Base-by-base conservation (phyloP, 2,888 invertebrate genomes). In the Crematogaster levior region DNA sequence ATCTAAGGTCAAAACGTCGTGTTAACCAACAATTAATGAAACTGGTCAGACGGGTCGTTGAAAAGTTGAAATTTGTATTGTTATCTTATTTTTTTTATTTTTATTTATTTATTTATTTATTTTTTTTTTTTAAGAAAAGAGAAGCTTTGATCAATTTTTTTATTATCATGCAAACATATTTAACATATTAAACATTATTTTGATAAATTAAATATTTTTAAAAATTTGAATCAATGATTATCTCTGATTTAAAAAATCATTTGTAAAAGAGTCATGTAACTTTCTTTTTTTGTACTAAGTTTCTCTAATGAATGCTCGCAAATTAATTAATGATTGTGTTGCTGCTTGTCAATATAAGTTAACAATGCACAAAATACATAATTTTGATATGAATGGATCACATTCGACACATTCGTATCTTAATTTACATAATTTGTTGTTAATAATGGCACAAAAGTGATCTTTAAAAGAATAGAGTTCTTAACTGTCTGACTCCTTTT, bases 401-500 rank as follows among this genome's bases (percentile, higher is more conserved):
- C 15, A 2, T 48, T 48, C 9, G 18, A 18, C 15, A n/a, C 3
- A 12, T 34, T 65, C 27, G 40, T 21, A 65, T 70, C 43, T 48
- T 51, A 37, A 74, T 75, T 53, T 30, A 53, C 40, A 63, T 80
- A n/a, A n/a, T 87, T 84, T 65, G 27, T 70, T 56, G 27, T 48
- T 73, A 66, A 74, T 81, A 88, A 84, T 81, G 80, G 74, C 72
- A 61, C 63, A 43, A 74, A 73, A 73, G 53, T 37, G 63, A 65
- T 61, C 51, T 83, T 58, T 61, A 61, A 79, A 73, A 34, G 27
- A 65, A 58, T n/a, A 61, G 65, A 61, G 27, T 5, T 61, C 43
- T 56, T 73, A 65, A 87, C 88, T 80, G 85, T 74, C 53, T 77
- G 81, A 87, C 82, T 81, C 63, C 68, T 77, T 89, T 83, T 74